Percentiles rank a stretch among this genome's conserved stretches.
Evolutionary conservation across 2,797 vertebrate genomes (phyloP).

Genomic region (Halcyon leucocephala): DNA sequence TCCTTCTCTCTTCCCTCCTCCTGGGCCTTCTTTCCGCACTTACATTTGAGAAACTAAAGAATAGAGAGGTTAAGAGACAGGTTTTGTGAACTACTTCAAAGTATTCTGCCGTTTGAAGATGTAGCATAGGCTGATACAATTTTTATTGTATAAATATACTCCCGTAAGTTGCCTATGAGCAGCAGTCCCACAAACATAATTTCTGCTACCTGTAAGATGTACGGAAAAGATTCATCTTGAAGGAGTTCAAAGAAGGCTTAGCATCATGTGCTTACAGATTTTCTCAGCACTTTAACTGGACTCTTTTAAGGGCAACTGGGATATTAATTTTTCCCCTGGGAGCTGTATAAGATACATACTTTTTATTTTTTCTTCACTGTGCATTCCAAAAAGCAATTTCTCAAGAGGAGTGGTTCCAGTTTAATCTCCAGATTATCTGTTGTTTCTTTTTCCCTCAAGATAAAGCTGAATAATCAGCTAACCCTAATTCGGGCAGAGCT

Average conservation of each 20-base stretch:
- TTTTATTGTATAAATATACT: neutral
- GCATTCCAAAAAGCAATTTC: slow-evolving; percentile 47
- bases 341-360: neutral
- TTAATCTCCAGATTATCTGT: slow-evolving; percentile 61
- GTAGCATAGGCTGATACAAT: neutral
- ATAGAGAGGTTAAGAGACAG: neutral
- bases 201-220: neutral
- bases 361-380: neutral
- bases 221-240: neutral
- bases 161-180: neutral
- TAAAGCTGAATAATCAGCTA: slow-evolving; percentile 32
- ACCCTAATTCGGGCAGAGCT: neutral
- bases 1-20: neutral
- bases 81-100: neutral
- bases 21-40: neutral
- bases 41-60: neutral
- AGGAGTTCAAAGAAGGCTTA: neutral
- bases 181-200: neutral
- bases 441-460: neutral
- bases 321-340: neutral
- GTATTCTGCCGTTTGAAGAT: neutral
- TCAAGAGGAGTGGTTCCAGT: neutral
- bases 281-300: neutral
- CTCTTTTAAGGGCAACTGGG: neutral
- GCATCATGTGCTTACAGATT: neutral